Percentiles rank a stretch among this genome's conserved stretches.
Conservation (phyloP, 1,140 invertebrate genomes). For the Globodera rostochiensis region DNA sequence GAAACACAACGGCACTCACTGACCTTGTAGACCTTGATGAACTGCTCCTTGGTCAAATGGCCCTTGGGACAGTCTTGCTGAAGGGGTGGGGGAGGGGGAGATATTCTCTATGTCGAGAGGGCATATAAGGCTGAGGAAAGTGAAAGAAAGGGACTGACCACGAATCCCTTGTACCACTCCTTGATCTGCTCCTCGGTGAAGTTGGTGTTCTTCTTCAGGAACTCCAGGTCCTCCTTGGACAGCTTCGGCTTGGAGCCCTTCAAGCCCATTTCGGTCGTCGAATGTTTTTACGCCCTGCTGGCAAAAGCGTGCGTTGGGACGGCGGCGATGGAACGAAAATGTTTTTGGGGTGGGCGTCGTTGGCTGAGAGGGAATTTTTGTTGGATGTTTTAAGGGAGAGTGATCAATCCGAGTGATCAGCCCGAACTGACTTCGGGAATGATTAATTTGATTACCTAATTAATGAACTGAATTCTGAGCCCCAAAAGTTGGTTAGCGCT, state of each 20-base stretch:
- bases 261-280: constrained; percentile 52
- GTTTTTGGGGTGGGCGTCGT: no score
- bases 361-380: neutral
- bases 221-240: constrained; percentile 94
- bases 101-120: neutral
- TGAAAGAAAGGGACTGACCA: constrained; percentile 58
- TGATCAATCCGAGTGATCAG: no score
- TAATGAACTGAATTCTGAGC: no score
- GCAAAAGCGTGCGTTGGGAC: neutral
- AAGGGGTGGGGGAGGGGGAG: constrained; percentile 57
- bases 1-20: neutral
- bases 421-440: no score
- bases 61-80: constrained; percentile 99
- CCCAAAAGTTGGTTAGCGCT: no score
- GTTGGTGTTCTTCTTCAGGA: constrained; percentile 83
- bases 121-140: neutral
- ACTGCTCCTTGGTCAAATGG: constrained; percentile 91
- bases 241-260: constrained; percentile 69
- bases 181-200: constrained; percentile 95
- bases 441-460: no score
- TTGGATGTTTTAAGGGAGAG: no score
- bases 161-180: constrained; percentile 85
- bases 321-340: neutral
- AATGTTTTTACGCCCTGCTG: neutral
- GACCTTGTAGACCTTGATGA: constrained; percentile 89